Evolutionary conservation across 2,888 invertebrate genomes (phyloP).

Genomic region (Tillus elongatus): DNA sequence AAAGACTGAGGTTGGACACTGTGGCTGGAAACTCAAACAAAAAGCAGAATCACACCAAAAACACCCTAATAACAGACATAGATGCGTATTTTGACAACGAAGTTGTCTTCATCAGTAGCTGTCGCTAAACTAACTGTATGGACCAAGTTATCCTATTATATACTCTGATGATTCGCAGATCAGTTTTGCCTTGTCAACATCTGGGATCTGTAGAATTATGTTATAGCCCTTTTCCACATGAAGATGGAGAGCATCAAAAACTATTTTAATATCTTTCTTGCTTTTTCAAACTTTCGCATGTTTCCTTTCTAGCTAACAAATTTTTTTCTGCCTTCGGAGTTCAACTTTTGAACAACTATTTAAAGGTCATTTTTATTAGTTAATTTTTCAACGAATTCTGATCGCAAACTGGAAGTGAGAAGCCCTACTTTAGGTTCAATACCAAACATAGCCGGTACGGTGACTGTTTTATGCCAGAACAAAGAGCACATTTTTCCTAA

Average conservation of each 20-base stretch:
- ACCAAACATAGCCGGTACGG: constrained; percentile 28
- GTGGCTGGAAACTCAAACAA: too few relatives aligned
- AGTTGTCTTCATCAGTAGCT: too few relatives aligned
- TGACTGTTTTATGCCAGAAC: too few relatives aligned
- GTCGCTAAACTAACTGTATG: too few relatives aligned
- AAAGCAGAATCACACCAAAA: too few relatives aligned
- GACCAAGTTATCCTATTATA: too few relatives aligned
- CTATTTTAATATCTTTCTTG: constrained; percentile 17
- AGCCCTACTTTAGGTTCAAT: constrained; percentile 17
- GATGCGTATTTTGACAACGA: too few relatives aligned
- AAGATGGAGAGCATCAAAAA: constrained; percentile 16
- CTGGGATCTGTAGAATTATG: constrained; percentile 22
- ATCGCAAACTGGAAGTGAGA: constrained; percentile 16
- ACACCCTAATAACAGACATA: too few relatives aligned
- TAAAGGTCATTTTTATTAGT: constrained; percentile 14
- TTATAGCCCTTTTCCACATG: constrained; percentile 19
- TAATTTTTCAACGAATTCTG: constrained; percentile 15
- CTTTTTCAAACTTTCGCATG: too few relatives aligned
- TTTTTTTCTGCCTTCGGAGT: neutral
- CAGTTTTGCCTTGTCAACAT: constrained; percentile 22
- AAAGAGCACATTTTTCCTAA: constrained; percentile 37
- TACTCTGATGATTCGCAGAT: constrained; percentile 22
- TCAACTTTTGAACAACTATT: constrained; percentile 1
- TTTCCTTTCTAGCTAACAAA: too few relatives aligned
- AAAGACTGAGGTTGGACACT: too few relatives aligned